phyloP scores from a whole-genome alignment of 2,888 invertebrate species.

The Pheosia gnoma region DNA sequence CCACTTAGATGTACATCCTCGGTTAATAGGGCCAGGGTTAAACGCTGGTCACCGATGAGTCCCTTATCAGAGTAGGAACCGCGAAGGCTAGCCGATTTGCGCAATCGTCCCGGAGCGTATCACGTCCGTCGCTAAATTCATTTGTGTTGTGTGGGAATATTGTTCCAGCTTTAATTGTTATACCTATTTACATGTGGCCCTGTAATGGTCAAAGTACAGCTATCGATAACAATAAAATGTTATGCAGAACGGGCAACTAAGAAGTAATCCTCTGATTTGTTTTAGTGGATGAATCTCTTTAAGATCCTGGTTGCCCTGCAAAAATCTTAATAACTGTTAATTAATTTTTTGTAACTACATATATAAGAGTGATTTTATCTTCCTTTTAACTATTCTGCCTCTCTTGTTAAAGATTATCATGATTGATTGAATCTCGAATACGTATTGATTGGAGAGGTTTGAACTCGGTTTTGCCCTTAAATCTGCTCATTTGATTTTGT shows the following conservation, averaged over 20 bases:
- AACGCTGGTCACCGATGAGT: conserved; percentile 55
- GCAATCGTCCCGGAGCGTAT: conserved; percentile 67
- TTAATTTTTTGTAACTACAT: too few relatives aligned
- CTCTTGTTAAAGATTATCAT: too few relatives aligned
- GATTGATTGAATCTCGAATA: too few relatives aligned
- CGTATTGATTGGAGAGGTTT: too few relatives aligned
- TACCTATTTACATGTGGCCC: conserved; percentile 18
- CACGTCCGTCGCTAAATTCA: conserved; percentile 73
- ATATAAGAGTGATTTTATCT: too few relatives aligned
- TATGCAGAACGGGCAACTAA: neutral
- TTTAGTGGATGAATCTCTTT: neutral
- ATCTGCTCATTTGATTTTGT: too few relatives aligned
- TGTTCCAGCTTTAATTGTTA: conserved; percentile 44
- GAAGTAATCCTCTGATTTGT: neutral
- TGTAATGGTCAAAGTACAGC: conserved; percentile 28
- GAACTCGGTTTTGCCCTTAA: too few relatives aligned
- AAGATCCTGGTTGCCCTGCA: neutral
- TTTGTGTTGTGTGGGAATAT: conserved; percentile 68
- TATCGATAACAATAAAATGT: conserved; percentile 9
- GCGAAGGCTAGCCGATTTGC: conserved; percentile 78
- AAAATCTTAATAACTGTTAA: neutral
- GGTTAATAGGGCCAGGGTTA: conserved; percentile 80
- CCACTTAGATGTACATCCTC: conserved; percentile 57
- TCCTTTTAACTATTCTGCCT: too few relatives aligned
- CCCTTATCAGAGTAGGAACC: conserved; percentile 78